Base-by-base conservation (phyloP, 2,113 vertebrate genomes). In the Hippocampus comes region DNA sequence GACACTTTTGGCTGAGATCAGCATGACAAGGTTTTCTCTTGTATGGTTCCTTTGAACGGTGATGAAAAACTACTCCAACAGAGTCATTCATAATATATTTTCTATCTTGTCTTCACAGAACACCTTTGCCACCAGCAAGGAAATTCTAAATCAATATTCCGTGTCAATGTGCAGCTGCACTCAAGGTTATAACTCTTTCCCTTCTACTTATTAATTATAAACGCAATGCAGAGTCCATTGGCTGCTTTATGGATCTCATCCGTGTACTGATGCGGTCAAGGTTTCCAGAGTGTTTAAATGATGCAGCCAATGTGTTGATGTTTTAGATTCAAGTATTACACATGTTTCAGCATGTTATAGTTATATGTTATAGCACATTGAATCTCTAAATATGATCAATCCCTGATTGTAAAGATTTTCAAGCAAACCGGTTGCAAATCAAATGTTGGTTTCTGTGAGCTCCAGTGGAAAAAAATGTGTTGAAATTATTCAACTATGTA, bases 91-190 rank as follows among this genome's bases (percentile, higher is more conserved):
- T 88, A 84, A 88, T 88, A 84, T 89, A 84, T 90, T 86, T 86
- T 68, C 81, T 74, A 80, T 82, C 83, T 84, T 84, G 83, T 89
- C 81, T 88, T 90, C 78, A 82, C 74, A 79, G 81, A 76, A 79
- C 75, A 79, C 80, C 83, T 86, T 91, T 69, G 84, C 88, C 90
- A 90, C 81, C 79, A 90, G 88, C 91, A 91, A 91, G 83, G 88
- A 86, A 89, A 90, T 80, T 84, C 67, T 1, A 67, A 87, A 89
- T 90, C 90, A 89, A 90, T 91, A 88, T 89, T 88, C 82, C 78
- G 78, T 71, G 74, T 81, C 27, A 77, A 80, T 80, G 75, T 73
- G 78, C 72, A 82, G 73, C 71, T 74, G 49, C 61, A 78, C 69
- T 85, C 90, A 89, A 91, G 89, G 88, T 90, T 88, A 84, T 83